Evolutionary conservation across 2,113 vertebrate genomes (phyloP).

Genomic region (Petroica traversi): DNA sequence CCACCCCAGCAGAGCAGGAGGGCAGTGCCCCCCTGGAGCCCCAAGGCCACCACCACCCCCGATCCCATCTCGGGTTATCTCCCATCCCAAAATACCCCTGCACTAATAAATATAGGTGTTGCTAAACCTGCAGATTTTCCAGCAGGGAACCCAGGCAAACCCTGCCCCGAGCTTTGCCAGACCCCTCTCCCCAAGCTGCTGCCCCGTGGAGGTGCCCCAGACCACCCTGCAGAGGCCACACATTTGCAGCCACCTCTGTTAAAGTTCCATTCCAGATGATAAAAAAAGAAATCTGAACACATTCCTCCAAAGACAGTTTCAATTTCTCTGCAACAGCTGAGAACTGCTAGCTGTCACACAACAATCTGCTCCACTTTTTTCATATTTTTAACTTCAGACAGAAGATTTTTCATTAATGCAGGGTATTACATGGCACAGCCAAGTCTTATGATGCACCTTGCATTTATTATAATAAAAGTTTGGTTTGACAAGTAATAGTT

Average conservation of each 20-base stretch:
- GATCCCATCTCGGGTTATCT: accelerated
- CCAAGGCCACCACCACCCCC: accelerated
- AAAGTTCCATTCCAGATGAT: not conserved
- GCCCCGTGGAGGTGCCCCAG: not conserved
- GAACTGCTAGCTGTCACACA: not conserved
- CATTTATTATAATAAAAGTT: not conserved
- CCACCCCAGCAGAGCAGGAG: not conserved
- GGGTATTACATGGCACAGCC: not conserved
- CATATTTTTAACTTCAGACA: not conserved
- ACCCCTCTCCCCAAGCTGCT: accelerated
- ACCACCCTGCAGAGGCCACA: no score
- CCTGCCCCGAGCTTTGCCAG: accelerated
- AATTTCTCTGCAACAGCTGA: not conserved
- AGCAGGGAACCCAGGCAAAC: not conserved
- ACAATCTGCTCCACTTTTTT: not conserved
- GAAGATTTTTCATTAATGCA: not conserved
- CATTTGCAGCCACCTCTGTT: not conserved
- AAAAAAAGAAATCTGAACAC: not conserved
- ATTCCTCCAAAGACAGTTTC: accelerated
- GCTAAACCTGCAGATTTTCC: not conserved
- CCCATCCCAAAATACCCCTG: not conserved
- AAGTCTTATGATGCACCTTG: not conserved
- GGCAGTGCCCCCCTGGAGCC: not conserved
- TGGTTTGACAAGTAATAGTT: not conserved
- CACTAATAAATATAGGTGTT: not conserved